Conservation (phyloP, 2,888 invertebrate genomes). For the Eupithecia inturbata region DNA sequence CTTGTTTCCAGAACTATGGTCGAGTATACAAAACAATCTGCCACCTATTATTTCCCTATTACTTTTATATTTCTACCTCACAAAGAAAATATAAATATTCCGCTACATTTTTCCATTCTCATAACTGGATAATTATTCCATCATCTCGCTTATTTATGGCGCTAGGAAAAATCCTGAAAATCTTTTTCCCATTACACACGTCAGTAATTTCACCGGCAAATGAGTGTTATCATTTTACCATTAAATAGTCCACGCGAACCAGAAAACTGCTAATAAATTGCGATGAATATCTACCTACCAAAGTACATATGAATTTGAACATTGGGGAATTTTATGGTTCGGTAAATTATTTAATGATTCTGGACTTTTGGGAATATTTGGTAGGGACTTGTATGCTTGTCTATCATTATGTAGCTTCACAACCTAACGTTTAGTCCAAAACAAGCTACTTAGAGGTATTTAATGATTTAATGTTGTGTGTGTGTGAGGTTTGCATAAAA, state of each 20-base stretch:
- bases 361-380: not conserved
- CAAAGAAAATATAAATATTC: not conserved
- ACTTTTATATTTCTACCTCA: not conserved
- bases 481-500: too few relatives aligned
- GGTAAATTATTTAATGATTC: not conserved
- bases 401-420: not conserved
- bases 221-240: conserved; percentile 64
- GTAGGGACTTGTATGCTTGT: not conserved
- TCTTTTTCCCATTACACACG: conserved; percentile 60
- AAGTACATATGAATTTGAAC: not conserved
- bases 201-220: conserved; percentile 56
- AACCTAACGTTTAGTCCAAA: not conserved
- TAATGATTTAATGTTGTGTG: too few relatives aligned
- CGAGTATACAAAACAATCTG: not conserved
- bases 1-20: not conserved
- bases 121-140: conserved; percentile 33
- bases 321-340: not conserved
- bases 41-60: not conserved
- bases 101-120: conserved; percentile 19
- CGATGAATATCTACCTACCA: conserved; percentile 17
- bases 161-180: conserved; percentile 46
- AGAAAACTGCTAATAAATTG: conserved; percentile 58
- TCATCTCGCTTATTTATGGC: conserved; percentile 31
- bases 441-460: too few relatives aligned
- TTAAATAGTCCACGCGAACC: conserved; percentile 50